phyloP scores from a whole-genome alignment of 2,888 invertebrate species.

The Sinotaia quadrata region DNA sequence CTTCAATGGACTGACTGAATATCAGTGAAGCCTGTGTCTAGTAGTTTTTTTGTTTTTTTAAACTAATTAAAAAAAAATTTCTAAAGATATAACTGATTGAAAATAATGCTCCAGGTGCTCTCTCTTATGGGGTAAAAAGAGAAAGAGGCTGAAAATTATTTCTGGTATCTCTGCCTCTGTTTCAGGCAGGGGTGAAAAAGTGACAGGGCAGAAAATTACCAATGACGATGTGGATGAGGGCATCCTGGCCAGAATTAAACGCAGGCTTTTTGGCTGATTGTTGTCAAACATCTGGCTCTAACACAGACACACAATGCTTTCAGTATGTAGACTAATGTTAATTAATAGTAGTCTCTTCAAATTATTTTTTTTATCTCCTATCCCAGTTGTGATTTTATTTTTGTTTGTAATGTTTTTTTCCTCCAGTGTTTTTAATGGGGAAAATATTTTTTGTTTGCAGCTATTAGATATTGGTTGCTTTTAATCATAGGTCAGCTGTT shows the following conservation, averaged over 20 bases:
- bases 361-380: neutral
- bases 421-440: no score
- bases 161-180: constrained; percentile 32
- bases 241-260: constrained; percentile 65
- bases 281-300: neutral
- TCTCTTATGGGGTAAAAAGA: no score
- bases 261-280: constrained; percentile 62
- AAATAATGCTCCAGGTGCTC: no score
- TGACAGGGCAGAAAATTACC: constrained; percentile 44
- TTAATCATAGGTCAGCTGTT: no score
- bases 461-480: no score
- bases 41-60: no score
- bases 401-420: neutral
- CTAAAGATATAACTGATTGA: no score
- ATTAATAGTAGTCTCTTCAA: no score
- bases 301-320: constrained; percentile 8
- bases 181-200: constrained; percentile 46
- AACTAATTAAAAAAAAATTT: no score
- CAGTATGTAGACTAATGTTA: neutral
- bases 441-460: no score
- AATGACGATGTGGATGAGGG: constrained; percentile 54
- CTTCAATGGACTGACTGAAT: no score
- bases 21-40: no score
- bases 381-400: neutral
- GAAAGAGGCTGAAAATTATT: neutral